A percentile compares a stretch with the other conserved stretches of the same genome.
phyloP scores from a whole-genome alignment of 2,888 invertebrate genomes.

The Hoplodrina blanda region DNA sequence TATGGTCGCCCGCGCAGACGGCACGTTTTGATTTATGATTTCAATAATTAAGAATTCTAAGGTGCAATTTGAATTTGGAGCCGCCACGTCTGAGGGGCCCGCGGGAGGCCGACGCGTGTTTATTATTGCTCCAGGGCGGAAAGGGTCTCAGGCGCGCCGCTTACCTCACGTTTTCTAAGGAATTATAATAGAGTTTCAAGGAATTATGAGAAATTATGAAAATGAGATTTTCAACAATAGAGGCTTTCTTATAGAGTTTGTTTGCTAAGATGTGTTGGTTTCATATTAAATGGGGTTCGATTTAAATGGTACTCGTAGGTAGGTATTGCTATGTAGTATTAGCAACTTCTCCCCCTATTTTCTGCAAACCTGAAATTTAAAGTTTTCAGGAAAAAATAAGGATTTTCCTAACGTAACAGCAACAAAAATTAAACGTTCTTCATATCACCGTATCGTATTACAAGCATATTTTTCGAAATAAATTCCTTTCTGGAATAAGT shows the following conservation, averaged over 20 bases:
- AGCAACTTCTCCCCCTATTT: background rate
- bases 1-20: conserved; percentile 89
- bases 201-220: conserved; percentile 79
- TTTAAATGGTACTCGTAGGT: conserved; percentile 10
- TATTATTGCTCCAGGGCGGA: conserved; percentile 86
- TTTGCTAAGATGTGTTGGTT: conserved; percentile 45
- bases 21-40: conserved; percentile 91
- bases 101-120: conserved; percentile 88
- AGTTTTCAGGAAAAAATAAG: background rate
- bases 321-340: conserved; percentile 19
- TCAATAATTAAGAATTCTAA: conserved; percentile 91
- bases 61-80: conserved; percentile 90
- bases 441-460: background rate
- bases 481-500: background rate
- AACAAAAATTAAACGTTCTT: background rate
- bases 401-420: background rate
- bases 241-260: conserved; percentile 46
- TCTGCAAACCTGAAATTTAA: background rate
- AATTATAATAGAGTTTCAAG: conserved; percentile 82
- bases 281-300: conserved; percentile 10
- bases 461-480: background rate
- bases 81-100: conserved; percentile 83
- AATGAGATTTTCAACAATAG: conserved; percentile 65
- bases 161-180: conserved; percentile 84
- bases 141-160: conserved; percentile 81